Percentiles rank a stretch among this genome's conserved stretches.
These are phyloP conservation scores for Phyllotreta cruciferae DNA, from an alignment of 2,888 invertebrate species.

Conservation along the genomic window DNA sequence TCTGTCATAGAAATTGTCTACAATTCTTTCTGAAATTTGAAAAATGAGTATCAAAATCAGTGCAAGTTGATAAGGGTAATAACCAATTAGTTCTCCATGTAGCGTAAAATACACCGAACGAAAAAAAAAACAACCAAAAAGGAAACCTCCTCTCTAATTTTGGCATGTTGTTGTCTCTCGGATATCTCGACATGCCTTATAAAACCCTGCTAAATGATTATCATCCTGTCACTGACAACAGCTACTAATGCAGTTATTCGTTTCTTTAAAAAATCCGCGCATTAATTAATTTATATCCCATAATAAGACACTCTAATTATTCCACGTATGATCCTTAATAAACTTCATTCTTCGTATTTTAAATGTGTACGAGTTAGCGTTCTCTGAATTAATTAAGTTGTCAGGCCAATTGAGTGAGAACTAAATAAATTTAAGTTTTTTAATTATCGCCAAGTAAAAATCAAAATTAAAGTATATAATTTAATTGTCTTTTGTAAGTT, in stretches of 20 bases:
- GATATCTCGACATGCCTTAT: slow-evolving; percentile 9
- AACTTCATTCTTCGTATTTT: slow-evolving; percentile 21
- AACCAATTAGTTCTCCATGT: too few relatives aligned
- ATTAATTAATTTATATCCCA: slow-evolving; percentile 18
- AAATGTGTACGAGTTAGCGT: slow-evolving; percentile 8
- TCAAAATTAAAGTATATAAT: too few relatives aligned
- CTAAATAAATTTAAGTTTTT: background rate
- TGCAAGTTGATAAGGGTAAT: too few relatives aligned
- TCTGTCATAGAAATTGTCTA: too few relatives aligned
- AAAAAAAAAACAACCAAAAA: background rate
- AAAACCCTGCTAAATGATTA: slow-evolving; percentile 15
- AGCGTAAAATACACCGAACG: too few relatives aligned
- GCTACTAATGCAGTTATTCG: slow-evolving; percentile 20
- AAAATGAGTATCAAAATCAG: too few relatives aligned
- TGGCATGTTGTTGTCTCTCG: slow-evolving; percentile 13
- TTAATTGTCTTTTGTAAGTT: too few relatives aligned
- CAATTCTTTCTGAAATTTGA: too few relatives aligned
- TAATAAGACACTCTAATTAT: slow-evolving; percentile 16
- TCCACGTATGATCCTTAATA: slow-evolving; percentile 18
- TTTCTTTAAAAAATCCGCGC: slow-evolving; percentile 3
- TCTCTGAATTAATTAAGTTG: slow-evolving; percentile 20
- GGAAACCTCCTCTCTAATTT: slow-evolving; percentile 5
- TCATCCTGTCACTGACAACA: slow-evolving; percentile 17
- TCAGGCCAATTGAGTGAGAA: slow-evolving; percentile 1
- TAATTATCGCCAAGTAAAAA: too few relatives aligned